Conservation (phyloP, 1,140 invertebrate species). For the Drosophila serrata region DNA sequence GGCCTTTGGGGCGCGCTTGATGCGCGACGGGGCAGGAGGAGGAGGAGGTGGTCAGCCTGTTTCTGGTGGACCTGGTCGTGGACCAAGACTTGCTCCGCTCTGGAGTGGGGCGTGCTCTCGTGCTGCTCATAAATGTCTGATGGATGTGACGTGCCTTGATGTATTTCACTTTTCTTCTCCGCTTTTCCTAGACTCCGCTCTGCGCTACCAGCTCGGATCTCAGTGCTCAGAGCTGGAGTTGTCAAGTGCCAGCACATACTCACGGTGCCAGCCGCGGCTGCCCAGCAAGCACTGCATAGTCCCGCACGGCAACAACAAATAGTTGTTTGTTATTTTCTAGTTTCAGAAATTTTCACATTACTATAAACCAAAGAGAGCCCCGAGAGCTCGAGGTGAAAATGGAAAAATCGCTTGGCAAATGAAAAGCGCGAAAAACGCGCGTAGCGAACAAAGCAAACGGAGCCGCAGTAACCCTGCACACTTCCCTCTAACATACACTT, state of each 20-base stretch:
- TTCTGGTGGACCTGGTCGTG: slow-evolving; percentile 41
- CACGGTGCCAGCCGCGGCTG: slow-evolving; percentile 25
- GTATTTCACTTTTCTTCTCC: slow-evolving; percentile 77
- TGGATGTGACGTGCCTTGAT: slow-evolving; percentile 82
- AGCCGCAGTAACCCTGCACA: slow-evolving; percentile 18
- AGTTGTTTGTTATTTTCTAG: slow-evolving; percentile 70
- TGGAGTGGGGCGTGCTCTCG: slow-evolving; percentile 75
- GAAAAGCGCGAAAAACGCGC: slow-evolving; percentile 79
- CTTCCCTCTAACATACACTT: slow-evolving; percentile 1
- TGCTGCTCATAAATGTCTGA: slow-evolving; percentile 81
- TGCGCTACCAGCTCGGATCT: slow-evolving; percentile 3
- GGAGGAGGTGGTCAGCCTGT: slow-evolving; percentile 20
- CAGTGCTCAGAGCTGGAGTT: slow-evolving; percentile 28
- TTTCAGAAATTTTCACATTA: slow-evolving; percentile 79
- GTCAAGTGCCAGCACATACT: slow-evolving; percentile 76
- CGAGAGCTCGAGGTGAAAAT: slow-evolving; percentile 67
- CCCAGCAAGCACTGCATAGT: slow-evolving; percentile 19
- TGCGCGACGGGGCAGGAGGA: slow-evolving; percentile 9
- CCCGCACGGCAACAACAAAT: slow-evolving; percentile 33
- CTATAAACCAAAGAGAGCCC: slow-evolving; percentile 72
- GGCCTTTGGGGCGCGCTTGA: slow-evolving; percentile 61
- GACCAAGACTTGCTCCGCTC: slow-evolving; percentile 30
- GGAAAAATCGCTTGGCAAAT: slow-evolving; percentile 79
- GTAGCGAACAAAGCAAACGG: slow-evolving; percentile 76
- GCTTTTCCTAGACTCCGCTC: slow-evolving; percentile 46